Conservation (phyloP, 2,888 invertebrate species). For the Tethea ocularis region DNA sequence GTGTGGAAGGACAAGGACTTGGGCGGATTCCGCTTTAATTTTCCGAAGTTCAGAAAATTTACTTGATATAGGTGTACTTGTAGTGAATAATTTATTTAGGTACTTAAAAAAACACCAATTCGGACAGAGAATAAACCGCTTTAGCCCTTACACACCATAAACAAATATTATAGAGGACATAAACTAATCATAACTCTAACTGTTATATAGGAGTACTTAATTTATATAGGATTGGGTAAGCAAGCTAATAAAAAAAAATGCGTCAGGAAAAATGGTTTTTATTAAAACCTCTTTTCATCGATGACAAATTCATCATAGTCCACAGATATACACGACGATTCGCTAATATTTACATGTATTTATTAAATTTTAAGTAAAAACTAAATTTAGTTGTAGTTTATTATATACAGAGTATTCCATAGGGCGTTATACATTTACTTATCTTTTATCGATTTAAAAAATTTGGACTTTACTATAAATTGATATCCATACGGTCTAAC, state of each 20-base stretch:
- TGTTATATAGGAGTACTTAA: too few relatives aligned
- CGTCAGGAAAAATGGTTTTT: constrained; percentile 69
- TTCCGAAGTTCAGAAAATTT: constrained; percentile 7
- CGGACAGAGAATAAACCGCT: too few relatives aligned
- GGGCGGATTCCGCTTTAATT: not conserved
- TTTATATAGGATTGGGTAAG: too few relatives aligned
- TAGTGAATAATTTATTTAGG: too few relatives aligned
- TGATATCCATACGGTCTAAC: constrained; percentile 6
- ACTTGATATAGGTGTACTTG: constrained; percentile 26
- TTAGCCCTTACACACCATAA: too few relatives aligned
- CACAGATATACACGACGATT: constrained; percentile 65
- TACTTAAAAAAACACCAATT: too few relatives aligned
- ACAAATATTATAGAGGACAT: too few relatives aligned
- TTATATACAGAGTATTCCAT: constrained; percentile 7
- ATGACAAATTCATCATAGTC: constrained; percentile 54
- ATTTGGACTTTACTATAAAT: constrained; percentile 2
- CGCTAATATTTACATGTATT: constrained; percentile 63
- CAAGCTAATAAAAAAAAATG: too few relatives aligned
- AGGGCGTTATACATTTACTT: not conserved
- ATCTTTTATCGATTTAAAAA: not conserved
- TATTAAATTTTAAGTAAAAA: constrained; percentile 19
- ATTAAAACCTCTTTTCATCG: constrained; percentile 65
- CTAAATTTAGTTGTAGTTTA: not conserved
- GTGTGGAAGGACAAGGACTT: not conserved
- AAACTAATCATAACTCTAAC: too few relatives aligned